phyloP scores from a whole-genome alignment of 2,113 vertebrate genomes.

The Cricetomys ansorgei region DNA sequence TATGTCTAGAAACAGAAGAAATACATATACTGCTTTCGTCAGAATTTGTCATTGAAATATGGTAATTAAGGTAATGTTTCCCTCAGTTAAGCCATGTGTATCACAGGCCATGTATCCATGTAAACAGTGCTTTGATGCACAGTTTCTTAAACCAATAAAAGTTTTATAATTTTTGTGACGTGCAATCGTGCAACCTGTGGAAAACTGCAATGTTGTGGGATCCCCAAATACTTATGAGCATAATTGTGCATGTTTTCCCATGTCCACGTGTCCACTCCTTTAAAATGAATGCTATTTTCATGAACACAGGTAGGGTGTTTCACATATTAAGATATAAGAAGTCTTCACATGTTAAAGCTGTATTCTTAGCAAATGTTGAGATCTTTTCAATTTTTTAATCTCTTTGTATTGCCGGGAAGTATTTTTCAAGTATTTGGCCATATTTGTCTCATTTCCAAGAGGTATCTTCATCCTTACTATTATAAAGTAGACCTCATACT shows the following conservation, averaged over 20 bases:
- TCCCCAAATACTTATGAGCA: not conserved
- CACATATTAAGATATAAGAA: not conserved
- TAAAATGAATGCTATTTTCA: not conserved
- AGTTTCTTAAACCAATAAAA: not conserved
- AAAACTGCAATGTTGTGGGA: not conserved
- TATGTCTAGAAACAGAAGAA: not conserved
- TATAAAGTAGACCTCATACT: not conserved
- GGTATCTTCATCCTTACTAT: not conserved
- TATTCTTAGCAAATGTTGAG: not conserved
- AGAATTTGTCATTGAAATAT: not conserved
- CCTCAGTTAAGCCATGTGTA: not conserved
- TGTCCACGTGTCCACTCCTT: not conserved
- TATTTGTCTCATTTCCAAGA: not conserved
- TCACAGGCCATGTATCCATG: not conserved
- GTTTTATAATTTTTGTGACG: not conserved
- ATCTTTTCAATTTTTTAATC: not conserved
- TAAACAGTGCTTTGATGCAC: rapidly evolving
- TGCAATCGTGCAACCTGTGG: not conserved
- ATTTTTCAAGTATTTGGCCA: not conserved
- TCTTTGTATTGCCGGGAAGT: not conserved
- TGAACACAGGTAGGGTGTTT: not conserved
- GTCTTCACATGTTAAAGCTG: not conserved
- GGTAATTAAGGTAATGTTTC: not conserved
- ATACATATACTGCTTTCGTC: not conserved
- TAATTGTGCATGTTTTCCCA: not conserved